These are phyloP conservation scores for Regulus satrapa DNA, from an alignment of 2,113 vertebrate species.

Conservation along the genomic window DNA sequence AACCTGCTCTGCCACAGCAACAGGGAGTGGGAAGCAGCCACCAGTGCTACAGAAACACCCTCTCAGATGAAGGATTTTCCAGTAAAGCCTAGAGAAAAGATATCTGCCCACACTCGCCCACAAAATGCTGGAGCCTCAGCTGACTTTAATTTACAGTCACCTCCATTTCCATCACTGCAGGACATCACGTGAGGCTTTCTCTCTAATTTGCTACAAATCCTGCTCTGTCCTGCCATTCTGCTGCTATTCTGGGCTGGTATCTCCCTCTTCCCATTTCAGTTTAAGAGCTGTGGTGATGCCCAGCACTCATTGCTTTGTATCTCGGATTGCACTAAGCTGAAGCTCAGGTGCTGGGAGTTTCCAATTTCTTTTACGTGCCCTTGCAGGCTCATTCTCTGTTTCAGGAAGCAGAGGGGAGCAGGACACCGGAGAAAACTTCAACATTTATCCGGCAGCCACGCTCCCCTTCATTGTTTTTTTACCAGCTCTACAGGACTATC, in stretches of 20 bases:
- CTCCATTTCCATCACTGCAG: neutral
- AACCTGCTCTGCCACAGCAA: neutral
- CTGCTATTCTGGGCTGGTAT: neutral
- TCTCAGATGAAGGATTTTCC: neutral
- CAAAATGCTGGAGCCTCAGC: neutral
- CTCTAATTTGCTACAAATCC: neutral
- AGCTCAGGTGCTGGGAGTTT: neutral
- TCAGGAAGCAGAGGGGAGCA: neutral
- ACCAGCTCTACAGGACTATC: neutral
- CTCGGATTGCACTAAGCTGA: neutral
- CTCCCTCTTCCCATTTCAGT: neutral
- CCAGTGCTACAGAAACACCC: neutral
- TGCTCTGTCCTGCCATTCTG: neutral
- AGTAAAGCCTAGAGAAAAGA: neutral
- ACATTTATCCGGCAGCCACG: neutral
- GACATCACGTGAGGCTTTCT: neutral
- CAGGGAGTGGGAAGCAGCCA: neutral
- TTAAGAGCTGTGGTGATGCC: neutral
- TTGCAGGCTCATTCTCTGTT: fast-evolving
- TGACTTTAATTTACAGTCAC: neutral
- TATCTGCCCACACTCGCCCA: neutral
- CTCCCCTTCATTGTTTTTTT: neutral
- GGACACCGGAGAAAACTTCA: neutral
- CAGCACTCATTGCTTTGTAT: neutral
- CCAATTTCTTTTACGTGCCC: neutral